Base-by-base conservation (phyloP, 2,797 vertebrate genomes). In the Syndactyla subalaris region DNA sequence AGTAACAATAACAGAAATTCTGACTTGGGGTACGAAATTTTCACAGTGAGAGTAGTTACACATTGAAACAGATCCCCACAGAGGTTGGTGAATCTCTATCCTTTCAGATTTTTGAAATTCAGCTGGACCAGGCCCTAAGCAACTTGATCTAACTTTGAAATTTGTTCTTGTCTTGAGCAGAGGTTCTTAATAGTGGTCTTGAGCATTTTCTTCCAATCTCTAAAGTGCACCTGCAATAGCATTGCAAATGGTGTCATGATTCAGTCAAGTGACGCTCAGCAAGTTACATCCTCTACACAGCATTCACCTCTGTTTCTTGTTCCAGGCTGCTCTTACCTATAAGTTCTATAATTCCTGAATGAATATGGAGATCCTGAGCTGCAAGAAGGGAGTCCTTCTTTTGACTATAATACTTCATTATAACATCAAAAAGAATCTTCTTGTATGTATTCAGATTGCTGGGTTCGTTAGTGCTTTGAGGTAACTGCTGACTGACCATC, bases 381-480 rank as follows among this genome's bases (percentile, higher is more conserved):
- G 97, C 95, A 72, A 99, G 98, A 61, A 99, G 97, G 5, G 98
- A 98, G 14, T 96, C 80, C 96, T 97, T 98, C 86, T 98, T 98
- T 92, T 98, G 98, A 92, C 94, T 98, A 92, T 99, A 99, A 95
- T 98, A 98, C 82, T 99, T 99, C 36, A 97, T 92, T 91, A 99
- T 98, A 57, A 97, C 95, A 78, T 99, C 98, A 97, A 99, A 99
- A 78, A 99, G 96, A 89, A 98, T 97, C 93, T 98, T 98, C 97
- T 99, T 99, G 74, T 97, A 98, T 26, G 61, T 63, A 29, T 91
- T 95, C 89, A 92, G 75, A 86, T 95, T 97, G 45, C 89, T 89
- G 8, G 83, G 94, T 46, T 85, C 78, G 32, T 89, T n/a, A 24
- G 75, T 82, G 61, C 94, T 98, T 80, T 98, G 97, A 63, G 96